These are phyloP conservation scores for Zaprionus gabonicus DNA, from an alignment of 1,140 invertebrate species.

Conservation along the genomic window DNA sequence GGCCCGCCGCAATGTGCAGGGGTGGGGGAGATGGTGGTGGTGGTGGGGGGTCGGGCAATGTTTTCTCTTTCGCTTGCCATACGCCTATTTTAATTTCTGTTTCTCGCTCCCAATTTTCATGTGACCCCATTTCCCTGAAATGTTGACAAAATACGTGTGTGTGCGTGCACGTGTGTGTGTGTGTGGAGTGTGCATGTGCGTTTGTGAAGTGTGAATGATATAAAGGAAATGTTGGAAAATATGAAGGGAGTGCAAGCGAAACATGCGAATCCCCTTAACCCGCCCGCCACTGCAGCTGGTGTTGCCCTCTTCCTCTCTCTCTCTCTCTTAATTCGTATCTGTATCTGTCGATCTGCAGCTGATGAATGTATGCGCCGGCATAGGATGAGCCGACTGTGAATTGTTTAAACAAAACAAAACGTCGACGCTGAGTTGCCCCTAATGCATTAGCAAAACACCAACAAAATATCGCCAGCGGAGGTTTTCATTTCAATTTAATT, in stretches of 20 bases:
- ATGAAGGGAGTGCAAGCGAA: slow-evolving; percentile 25
- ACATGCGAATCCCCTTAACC: slow-evolving; percentile 72
- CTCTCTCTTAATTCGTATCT: background rate
- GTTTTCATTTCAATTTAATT: slow-evolving; percentile 75
- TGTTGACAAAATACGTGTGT: slow-evolving; percentile 59
- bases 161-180: background rate
- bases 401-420: slow-evolving; percentile 54
- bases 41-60: slow-evolving; percentile 23
- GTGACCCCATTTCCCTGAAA: slow-evolving; percentile 78
- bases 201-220: slow-evolving; percentile 6
- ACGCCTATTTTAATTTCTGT: slow-evolving; percentile 74
- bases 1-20: background rate
- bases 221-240: slow-evolving; percentile 45
- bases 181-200: background rate
- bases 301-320: slow-evolving; percentile 6
- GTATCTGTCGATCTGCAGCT: slow-evolving; percentile 29
- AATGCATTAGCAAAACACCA: slow-evolving; percentile 55
- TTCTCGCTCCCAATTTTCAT: slow-evolving; percentile 58
- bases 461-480: slow-evolving; percentile 30
- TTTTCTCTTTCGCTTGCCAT: slow-evolving; percentile 65
- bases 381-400: slow-evolving; percentile 52
- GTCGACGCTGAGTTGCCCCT: slow-evolving; percentile 50
- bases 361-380: slow-evolving; percentile 17
- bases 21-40: background rate
- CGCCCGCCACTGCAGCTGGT: slow-evolving; percentile 64